Conservation (phyloP, 1,140 invertebrate genomes). For the Berghia stephanieae region DNA sequence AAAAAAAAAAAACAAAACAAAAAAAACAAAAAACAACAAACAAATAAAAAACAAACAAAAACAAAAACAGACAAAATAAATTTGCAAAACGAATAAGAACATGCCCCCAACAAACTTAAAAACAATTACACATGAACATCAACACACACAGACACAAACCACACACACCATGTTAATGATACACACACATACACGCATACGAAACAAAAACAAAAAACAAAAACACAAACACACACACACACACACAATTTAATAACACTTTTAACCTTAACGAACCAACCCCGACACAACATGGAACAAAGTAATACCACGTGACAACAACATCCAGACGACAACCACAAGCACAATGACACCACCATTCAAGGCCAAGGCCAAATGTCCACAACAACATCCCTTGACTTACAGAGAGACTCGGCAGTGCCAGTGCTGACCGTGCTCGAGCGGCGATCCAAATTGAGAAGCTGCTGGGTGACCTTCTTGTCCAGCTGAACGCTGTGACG, state of each 20-base stretch:
- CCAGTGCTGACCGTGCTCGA: constrained; percentile 53
- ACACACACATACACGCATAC: too few relatives aligned
- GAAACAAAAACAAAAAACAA: background rate
- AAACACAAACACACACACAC: background rate
- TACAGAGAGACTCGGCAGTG: constrained; percentile 56
- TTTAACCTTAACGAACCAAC: background rate
- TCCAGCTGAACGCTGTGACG: constrained; percentile 62
- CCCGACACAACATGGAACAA: background rate
- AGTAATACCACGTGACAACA: too few relatives aligned
- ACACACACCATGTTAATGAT: too few relatives aligned
- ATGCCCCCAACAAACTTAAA: too few relatives aligned
- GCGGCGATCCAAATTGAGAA: constrained; percentile 42
- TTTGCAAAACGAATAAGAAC: too few relatives aligned
- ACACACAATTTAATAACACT: background rate
- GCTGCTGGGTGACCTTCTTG: constrained; percentile 55
- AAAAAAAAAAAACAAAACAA: background rate
- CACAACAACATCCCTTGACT: constrained; percentile 35
- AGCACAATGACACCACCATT: background rate
- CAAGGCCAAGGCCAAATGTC: background rate
- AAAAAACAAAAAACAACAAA: background rate
- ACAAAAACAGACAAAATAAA: background rate
- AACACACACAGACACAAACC: too few relatives aligned
- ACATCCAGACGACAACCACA: background rate
- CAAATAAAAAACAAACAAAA: background rate
- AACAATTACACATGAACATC: too few relatives aligned